Evolutionary conservation across 2,888 invertebrate genomes (phyloP).

Genomic region (Taenaris catops): DNA sequence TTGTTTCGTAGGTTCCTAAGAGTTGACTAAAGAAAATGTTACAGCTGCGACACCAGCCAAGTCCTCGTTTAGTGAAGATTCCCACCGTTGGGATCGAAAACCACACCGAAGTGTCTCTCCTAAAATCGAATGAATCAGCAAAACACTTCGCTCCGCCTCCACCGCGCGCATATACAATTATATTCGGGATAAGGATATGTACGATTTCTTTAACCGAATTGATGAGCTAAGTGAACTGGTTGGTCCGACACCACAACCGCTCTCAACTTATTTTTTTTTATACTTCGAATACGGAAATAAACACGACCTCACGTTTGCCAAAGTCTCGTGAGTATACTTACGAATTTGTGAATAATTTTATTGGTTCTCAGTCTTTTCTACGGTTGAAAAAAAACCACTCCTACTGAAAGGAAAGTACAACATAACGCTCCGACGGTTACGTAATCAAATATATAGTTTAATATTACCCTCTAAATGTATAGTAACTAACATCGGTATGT

Average conservation of each 20-base stretch:
- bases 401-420: constrained; percentile 51
- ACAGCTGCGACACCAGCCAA: constrained; percentile 56
- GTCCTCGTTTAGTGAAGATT: constrained; percentile 38
- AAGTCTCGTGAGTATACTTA: constrained; percentile 70
- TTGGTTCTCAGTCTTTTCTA: constrained; percentile 73
- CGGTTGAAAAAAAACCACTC: constrained; percentile 59
- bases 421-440: constrained; percentile 44
- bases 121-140: constrained; percentile 42
- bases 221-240: constrained; percentile 49
- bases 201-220: constrained; percentile 62
- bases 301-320: constrained; percentile 49
- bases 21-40: constrained; percentile 36
- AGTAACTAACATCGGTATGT: constrained; percentile 75
- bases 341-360: constrained; percentile 54
- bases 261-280: constrained; percentile 28
- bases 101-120: constrained; percentile 41
- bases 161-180: constrained; percentile 35
- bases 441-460: constrained; percentile 58
- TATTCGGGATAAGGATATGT: constrained; percentile 72
- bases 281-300: constrained; percentile 45
- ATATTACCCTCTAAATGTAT: constrained; percentile 54
- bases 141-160: constrained; percentile 41
- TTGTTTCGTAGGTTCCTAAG: constrained; percentile 62
- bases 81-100: constrained; percentile 45
- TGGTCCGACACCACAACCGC: constrained; percentile 66